A percentile compares a stretch with the other conserved stretches of the same genome.
Conservation (phyloP, 2,113 vertebrate species). For the Plotosus lineatus region DNA sequence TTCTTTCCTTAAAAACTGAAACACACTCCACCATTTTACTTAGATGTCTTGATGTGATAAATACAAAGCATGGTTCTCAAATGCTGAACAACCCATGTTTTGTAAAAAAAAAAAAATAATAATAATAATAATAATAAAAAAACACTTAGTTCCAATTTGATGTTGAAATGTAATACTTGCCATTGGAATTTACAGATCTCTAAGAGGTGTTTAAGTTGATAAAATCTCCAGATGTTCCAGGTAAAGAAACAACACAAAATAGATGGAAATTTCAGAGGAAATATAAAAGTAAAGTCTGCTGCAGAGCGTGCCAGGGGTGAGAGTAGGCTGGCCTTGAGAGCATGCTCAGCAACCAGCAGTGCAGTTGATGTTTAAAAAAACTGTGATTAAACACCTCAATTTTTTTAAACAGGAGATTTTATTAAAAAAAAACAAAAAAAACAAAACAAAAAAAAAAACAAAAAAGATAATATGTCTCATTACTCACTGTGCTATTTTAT, state of each 20-base stretch:
- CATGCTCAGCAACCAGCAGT: neutral
- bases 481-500: neutral
- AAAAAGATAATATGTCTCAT: neutral
- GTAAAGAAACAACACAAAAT: neutral
- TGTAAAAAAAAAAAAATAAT: too few relatives aligned
- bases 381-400: neutral
- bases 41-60: neutral
- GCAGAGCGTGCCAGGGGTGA: neutral
- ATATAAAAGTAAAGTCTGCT: too few relatives aligned
- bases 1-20: neutral
- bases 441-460: neutral
- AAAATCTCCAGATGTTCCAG: neutral
- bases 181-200: neutral
- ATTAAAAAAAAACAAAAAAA: neutral
- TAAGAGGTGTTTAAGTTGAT: neutral
- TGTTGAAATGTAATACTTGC: neutral
- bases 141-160: neutral
- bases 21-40: neutral
- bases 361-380: neutral
- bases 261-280: too few relatives aligned
- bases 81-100: neutral
- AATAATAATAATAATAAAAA: too few relatives aligned
- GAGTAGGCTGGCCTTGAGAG: too few relatives aligned
- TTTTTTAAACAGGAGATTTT: too few relatives aligned
- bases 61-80: neutral